Base-by-base conservation (phyloP, 1,140 invertebrate species). In the Brachionus paranguensis region DNA sequence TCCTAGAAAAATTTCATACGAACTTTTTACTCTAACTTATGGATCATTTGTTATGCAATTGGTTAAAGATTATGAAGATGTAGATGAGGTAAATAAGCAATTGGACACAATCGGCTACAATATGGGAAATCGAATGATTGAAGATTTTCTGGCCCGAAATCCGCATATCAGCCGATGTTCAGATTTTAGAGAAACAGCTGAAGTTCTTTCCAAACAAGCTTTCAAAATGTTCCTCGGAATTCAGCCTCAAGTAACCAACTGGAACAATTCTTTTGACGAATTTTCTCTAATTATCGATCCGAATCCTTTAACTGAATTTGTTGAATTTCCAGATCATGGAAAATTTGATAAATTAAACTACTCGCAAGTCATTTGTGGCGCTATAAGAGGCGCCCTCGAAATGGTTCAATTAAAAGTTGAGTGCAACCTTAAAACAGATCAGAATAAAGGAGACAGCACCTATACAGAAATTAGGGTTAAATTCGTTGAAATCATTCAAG, bases 301-400 rank as follows among this genome's bases (percentile, higher is more conserved):
- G 85, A 99, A 98, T 91, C 97, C 97, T 0, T 89, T 99, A 14
- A 96, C 94, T n/a, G 97, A 99, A 89, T 98, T 98, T 92, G 96
- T 98, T 4, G 97, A 99, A 90, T 91, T 99, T 85, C 97, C 97
- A 5, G 91, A 94, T 65, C 91, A 94, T 68, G 83, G 83, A 6
- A 29, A 64, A 76, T 93, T 93, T 87, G 90, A 91, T 50, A 92
- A 92, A 86, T 91, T 99, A 0, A 95, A 96, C 87, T 99, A 99
- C 88, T 97, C 95, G 85, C 96, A 96, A 88, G 92, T 99, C 68
- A 91, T 99, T 45, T 94, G 95, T 86, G 98, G 98, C 17, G 94
- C 95, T 11, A 84, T 90, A 3, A 87, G 88, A 86, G 97, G 97
- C 68, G 96, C 96, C 47, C 92, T 98, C 86, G 96, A 99, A 92